Evolutionary conservation across 2,797 vertebrate genomes (phyloP).

Genomic region (Notoglanidium macrostoma): DNA sequence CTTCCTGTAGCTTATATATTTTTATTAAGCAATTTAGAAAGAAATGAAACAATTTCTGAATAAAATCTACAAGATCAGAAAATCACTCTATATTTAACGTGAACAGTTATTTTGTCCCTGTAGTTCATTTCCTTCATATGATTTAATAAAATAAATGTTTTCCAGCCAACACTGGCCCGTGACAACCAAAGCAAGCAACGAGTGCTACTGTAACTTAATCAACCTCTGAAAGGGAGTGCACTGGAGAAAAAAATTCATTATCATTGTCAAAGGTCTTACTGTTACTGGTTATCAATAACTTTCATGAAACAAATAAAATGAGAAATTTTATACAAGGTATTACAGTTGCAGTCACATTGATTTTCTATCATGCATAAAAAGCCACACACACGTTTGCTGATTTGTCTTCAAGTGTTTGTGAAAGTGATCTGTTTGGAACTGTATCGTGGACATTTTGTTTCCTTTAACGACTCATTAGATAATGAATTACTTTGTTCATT

Average conservation of each 20-base stretch:
- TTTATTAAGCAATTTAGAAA: constrained; percentile 9
- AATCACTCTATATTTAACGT: neutral
- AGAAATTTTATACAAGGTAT: neutral
- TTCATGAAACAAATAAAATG: neutral
- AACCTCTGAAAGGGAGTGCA: neutral
- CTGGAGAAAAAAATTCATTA: neutral
- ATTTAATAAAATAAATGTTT: neutral
- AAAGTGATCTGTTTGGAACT: neutral
- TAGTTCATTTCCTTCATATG: neutral
- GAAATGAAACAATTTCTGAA: neutral
- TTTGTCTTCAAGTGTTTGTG: neutral
- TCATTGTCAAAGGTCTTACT: neutral
- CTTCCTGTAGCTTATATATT: neutral
- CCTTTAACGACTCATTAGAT: neutral
- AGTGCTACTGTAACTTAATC: neutral
- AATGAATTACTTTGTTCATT: neutral
- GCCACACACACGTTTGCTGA: neutral
- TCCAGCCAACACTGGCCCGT: neutral
- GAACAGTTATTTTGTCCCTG: neutral
- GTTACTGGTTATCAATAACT: neutral
- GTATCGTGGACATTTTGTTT: neutral
- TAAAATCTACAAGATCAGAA: constrained; percentile 23
- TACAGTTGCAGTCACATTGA: neutral
- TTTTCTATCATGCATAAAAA: neutral
- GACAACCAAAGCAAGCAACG: neutral